Evolutionary conservation across 1,140 invertebrate genomes (phyloP).

Genomic region (Coenobita brevimanus): DNA sequence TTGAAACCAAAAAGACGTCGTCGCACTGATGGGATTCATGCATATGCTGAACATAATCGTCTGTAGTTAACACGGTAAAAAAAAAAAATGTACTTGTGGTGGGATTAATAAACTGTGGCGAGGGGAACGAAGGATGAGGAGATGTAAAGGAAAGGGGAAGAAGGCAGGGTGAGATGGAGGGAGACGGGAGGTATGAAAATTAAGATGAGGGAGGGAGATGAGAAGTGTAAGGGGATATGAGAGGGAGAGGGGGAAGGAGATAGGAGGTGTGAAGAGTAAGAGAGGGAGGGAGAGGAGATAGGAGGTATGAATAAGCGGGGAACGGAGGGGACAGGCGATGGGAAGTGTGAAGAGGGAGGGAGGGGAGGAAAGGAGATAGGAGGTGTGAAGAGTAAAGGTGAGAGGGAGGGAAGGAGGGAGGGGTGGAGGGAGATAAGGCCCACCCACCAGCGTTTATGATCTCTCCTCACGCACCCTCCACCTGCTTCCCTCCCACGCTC

Average conservation of each 20-base stretch:
- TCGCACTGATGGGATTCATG: no score
- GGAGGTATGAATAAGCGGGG: background rate
- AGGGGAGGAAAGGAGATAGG: background rate
- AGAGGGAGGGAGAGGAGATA: background rate
- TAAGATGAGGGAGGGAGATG: background rate
- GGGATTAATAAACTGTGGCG: background rate
- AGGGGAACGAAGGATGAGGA: background rate
- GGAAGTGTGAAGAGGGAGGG: background rate
- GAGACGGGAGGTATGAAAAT: background rate
- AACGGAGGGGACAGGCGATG: background rate
- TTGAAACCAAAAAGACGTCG: no score
- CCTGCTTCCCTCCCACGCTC: constrained; percentile 52
- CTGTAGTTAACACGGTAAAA: no score
- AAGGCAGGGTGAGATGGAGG: background rate
- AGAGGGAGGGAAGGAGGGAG: background rate
- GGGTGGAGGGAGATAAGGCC: constrained; percentile 26
- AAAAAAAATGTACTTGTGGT: no score
- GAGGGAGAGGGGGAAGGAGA: constrained; percentile 8
- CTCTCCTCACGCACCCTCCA: constrained; percentile 50
- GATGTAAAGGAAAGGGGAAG: background rate
- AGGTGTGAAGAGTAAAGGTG: background rate
- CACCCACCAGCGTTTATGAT: constrained; percentile 43
- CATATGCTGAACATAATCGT: no score
- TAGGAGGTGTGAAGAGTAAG: no score
- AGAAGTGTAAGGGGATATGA: background rate